Base-by-base conservation (phyloP, 1,140 invertebrate species). In the Camponotus floridanus region DNA sequence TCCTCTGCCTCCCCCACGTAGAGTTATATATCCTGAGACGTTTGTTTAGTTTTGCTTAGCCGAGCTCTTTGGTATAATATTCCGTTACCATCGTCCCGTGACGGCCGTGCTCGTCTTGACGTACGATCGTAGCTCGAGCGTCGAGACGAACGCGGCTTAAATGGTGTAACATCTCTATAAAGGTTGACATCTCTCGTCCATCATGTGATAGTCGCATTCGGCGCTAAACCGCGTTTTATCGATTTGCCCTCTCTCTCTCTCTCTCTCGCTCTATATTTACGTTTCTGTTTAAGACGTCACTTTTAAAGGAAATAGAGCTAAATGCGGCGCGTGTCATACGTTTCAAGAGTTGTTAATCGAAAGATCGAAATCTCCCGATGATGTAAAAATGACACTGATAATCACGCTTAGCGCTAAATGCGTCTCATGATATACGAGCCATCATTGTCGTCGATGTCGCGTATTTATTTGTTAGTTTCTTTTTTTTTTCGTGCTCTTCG, bases 361-460 rank as follows among this genome's bases (percentile, higher is more conserved):
- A 48, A 48, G 13, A 48, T 11, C 11, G 45, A 48, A 48, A 48
- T 48, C 45, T 45, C 42, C 13, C 42, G 45, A 48, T 15, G 45
- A 48, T 48, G 13, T 48, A 3, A 15, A 15, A 48, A 15, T 13
- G 13, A 0, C 3, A 48, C 13, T 18, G 0, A 31, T 67, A 81
- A 33, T 55, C 78, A 21, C 15, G 68, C 73, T 81, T 81, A 73
- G 68, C 26, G 39, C 39, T 81, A 61, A 71, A 81, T 33, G 9
- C 67, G 36, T 55, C 45, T 67, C n/a, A 48, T 48, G 13, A 45
- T 45, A 42, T 45, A 71, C 9, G 18, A 55, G 67, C 67, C 51
- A 26, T 61, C 71, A 26, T 55, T 18, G 45, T 26, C 61, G 51
- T 33, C 68, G 80, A 51, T 78, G 15, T 45, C 80, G 64, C 79